Conservation (phyloP, 1,140 invertebrate species). For the Cydia pomonella region DNA sequence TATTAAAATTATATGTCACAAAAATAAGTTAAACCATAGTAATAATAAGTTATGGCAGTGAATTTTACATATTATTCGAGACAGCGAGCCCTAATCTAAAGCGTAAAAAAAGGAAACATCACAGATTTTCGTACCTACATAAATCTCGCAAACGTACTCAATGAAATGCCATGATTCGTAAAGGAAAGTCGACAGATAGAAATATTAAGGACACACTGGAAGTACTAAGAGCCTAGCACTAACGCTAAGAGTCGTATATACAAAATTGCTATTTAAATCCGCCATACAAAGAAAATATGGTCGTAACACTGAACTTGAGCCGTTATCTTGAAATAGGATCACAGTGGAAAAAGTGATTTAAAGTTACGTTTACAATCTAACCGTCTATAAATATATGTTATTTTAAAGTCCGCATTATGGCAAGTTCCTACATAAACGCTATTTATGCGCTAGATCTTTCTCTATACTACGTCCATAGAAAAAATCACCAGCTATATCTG, state of each 20-base stretch:
- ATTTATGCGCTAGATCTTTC: constrained; percentile 62
- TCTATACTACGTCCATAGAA: constrained; percentile 74
- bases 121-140: constrained; percentile 71
- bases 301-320: constrained; percentile 74
- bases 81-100: constrained; percentile 53
- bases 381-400: constrained; percentile 70
- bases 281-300: constrained; percentile 59
- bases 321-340: constrained; percentile 77
- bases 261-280: constrained; percentile 55
- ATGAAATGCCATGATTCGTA: constrained; percentile 61
- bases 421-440: constrained; percentile 74
- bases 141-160: constrained; percentile 54
- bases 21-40: constrained; percentile 50
- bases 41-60: constrained; percentile 44
- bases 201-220: constrained; percentile 75
- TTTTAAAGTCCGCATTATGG: constrained; percentile 74
- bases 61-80: constrained; percentile 34
- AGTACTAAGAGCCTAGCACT: constrained; percentile 68
- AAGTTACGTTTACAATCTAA: constrained; percentile 61
- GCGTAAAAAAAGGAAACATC: constrained; percentile 68
- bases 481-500: constrained; percentile 72
- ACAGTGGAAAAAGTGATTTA: constrained; percentile 80
- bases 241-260: constrained; percentile 69
- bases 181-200: constrained; percentile 47
- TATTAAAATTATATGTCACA: constrained; percentile 40